Conservation (phyloP, 37 sponge, comb jelly and placozoan species). For the Haliclona indistincta region DNA sequence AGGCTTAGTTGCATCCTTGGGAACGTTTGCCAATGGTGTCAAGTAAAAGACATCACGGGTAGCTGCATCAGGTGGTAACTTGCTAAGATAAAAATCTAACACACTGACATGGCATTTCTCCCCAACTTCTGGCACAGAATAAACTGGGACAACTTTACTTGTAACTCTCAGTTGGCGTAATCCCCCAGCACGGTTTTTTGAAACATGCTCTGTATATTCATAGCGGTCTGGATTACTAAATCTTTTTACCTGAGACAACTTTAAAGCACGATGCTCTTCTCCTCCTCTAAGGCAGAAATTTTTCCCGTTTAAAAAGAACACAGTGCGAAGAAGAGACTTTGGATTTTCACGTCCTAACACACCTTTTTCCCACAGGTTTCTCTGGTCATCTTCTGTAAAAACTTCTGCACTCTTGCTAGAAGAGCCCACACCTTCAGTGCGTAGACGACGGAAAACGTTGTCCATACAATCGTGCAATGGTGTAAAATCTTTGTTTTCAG, state of each 20-base stretch:
- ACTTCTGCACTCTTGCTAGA: background rate
- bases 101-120: no score
- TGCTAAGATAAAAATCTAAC: conserved; percentile 22
- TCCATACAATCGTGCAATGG: conserved; percentile 5
- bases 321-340: conserved; percentile 16
- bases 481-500: conserved; percentile 5
- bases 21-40: background rate
- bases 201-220: background rate
- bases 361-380: conserved; percentile 5
- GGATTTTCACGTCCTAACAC: conserved; percentile 13
- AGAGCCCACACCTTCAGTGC: conserved; percentile 16
- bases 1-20: background rate
- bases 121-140: conserved; percentile 17
- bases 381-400: conserved; percentile 9
- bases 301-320: conserved; percentile 25
- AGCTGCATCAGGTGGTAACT: conserved; percentile 15
- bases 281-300: conserved; percentile 26
- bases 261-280: conserved; percentile 19
- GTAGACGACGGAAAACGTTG: background rate
- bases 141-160: conserved; percentile 26
- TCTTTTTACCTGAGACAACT: conserved; percentile 21
- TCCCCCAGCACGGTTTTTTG: conserved; percentile 52
- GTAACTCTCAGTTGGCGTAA: background rate
- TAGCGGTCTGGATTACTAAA: background rate
- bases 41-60: conserved; percentile 26